Evolutionary conservation across 2,113 vertebrate species (phyloP).

Genomic region (Chlorodrepanis virens): DNA sequence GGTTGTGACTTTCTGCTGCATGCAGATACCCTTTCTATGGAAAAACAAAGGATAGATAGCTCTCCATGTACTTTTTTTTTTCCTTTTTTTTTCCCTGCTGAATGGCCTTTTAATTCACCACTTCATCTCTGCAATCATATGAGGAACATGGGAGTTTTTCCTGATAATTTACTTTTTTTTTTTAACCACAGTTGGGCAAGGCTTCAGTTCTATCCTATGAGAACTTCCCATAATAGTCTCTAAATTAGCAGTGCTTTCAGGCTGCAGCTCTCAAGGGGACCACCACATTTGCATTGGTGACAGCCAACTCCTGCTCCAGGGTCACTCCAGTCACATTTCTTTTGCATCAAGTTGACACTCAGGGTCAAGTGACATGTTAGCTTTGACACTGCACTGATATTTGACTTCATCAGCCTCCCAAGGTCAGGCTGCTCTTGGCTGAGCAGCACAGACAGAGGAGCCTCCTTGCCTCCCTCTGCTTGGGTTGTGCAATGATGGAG

Average conservation of each 20-base stretch:
- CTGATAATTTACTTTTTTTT: background rate
- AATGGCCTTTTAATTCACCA: background rate
- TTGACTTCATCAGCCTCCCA: background rate
- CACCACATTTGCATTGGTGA: background rate
- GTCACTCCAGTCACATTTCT: background rate
- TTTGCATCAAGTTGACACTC: background rate
- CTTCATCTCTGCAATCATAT: background rate
- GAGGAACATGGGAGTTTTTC: background rate
- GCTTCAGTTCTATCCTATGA: background rate
- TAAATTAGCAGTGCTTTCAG: background rate
- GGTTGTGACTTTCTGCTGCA: background rate
- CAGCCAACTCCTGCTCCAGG: background rate
- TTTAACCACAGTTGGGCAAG: background rate
- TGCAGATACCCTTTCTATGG: background rate
- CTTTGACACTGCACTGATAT: background rate
- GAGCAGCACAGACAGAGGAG: background rate
- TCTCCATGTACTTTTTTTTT: background rate
- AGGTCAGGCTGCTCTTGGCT: background rate
- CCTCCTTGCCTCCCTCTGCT: background rate
- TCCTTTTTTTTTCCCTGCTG: background rate
- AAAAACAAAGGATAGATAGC: background rate
- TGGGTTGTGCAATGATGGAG: background rate
- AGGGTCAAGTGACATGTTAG: background rate
- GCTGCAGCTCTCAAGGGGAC: background rate
- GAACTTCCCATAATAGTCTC: background rate